A percentile compares a stretch with the other conserved stretches of the same genome.
phyloP scores from a whole-genome alignment of 2,888 invertebrate species.

The Lymantria dispar region DNA sequence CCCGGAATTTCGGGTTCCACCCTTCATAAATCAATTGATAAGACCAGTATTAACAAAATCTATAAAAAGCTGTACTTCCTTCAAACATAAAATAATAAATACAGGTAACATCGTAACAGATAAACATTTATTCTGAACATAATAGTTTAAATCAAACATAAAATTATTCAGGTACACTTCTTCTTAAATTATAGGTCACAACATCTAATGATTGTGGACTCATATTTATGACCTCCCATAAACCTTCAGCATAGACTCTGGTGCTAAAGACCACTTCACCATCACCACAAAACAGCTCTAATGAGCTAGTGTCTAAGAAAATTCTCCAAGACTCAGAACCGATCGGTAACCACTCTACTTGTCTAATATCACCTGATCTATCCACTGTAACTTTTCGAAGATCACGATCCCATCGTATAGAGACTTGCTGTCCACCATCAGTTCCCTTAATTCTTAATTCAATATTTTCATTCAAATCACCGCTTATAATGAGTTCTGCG shows the following conservation, averaged over 20 bases:
- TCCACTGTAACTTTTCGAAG: constrained; percentile 56
- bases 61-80: not conserved
- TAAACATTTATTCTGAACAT: not conserved
- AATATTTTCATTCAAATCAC: constrained; percentile 47
- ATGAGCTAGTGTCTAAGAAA: constrained; percentile 67
- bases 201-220: constrained; percentile 51
- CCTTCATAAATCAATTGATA: not conserved
- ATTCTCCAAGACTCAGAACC: constrained; percentile 52
- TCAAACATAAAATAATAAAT: not conserved
- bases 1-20: not conserved
- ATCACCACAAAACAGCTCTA: constrained; percentile 73
- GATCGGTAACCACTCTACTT: constrained; percentile 63
- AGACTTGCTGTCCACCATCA: constrained; percentile 50
- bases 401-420: constrained; percentile 53
- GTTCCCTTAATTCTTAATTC: constrained; percentile 53
- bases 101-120: not conserved
- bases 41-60: not conserved
- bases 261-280: constrained; percentile 73
- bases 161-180: constrained; percentile 42
- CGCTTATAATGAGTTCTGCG: constrained; percentile 55
- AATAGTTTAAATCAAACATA: not conserved
- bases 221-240: constrained; percentile 59
- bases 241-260: constrained; percentile 62
- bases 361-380: constrained; percentile 58
- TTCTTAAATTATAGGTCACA: constrained; percentile 52